Conservation (phyloP, 2,888 invertebrate species). For the Drosophila aldrichi region DNA sequence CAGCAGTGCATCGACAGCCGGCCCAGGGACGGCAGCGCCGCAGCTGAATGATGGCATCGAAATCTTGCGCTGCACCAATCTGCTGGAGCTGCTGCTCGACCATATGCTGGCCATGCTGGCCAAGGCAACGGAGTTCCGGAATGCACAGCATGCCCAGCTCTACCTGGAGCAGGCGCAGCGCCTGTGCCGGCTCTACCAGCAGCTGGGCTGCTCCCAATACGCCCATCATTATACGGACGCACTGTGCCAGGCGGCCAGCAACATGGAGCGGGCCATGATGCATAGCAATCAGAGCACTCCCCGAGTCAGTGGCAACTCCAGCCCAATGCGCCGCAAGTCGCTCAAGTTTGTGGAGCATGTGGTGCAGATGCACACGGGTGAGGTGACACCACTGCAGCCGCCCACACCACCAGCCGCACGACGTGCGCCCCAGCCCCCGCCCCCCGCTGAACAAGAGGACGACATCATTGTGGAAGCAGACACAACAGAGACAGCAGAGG, state of each 20-base stretch:
- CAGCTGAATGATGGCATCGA: conserved; percentile 86
- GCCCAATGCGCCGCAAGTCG: conserved; percentile 53
- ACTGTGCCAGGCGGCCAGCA: conserved; percentile 83
- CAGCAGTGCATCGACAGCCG: not conserved
- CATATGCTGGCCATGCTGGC: conserved; percentile 91
- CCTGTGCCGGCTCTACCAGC: conserved; percentile 88
- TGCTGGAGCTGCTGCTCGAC: conserved; percentile 90
- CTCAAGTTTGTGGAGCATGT: conserved; percentile 75
- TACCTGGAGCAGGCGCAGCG: conserved; percentile 90
- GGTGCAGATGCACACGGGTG: conserved; percentile 56
- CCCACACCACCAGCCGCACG: conserved; percentile 11
- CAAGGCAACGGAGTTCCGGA: conserved; percentile 88
- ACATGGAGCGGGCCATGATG: not conserved
- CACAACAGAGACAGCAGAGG: not conserved
- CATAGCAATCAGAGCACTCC: not conserved
- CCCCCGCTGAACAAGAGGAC: not conserved
- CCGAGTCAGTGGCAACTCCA: conserved; percentile 29
- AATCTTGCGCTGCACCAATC: conserved; percentile 87
- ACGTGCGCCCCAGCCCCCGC: not conserved
- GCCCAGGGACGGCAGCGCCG: not conserved
- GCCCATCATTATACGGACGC: conserved; percentile 87
- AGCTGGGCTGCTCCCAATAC: conserved; percentile 86
- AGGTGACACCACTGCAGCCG: conserved; percentile 36
- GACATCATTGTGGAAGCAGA: conserved; percentile 1
- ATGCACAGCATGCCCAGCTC: conserved; percentile 88